Percentiles rank a stretch among this genome's conserved stretches.
Evolutionary conservation across 2,888 invertebrate species (phyloP).

Genomic region (Aplocera efformata): DNA sequence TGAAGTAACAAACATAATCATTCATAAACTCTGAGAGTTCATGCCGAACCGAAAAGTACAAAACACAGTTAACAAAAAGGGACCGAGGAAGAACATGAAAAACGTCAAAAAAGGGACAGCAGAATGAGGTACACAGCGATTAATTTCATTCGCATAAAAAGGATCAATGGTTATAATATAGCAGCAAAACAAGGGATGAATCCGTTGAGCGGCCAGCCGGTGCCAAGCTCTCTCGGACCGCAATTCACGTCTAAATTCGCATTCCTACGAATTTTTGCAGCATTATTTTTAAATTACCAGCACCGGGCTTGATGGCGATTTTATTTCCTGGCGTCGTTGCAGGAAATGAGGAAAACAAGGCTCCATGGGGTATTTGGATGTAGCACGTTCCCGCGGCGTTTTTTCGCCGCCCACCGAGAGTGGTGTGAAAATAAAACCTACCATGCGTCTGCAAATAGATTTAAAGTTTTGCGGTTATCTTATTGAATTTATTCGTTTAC

Average conservation of each 20-base stretch:
- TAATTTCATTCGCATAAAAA: constrained; percentile 20
- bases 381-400: constrained; percentile 28
- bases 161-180: constrained; percentile 28
- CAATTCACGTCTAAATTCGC: constrained; percentile 63
- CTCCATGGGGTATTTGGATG: constrained; percentile 57
- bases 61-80: background rate
- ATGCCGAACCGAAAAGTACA: background rate
- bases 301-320: constrained; percentile 68
- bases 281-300: constrained; percentile 75
- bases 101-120: background rate
- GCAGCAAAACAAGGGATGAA: constrained; percentile 21
- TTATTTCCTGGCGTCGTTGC: constrained; percentile 66
- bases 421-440: constrained; percentile 24
- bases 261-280: constrained; percentile 65
- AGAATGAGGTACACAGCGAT: constrained; percentile 10
- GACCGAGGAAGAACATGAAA: background rate
- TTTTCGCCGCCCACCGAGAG: constrained; percentile 28
- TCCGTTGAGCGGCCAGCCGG: constrained; percentile 32
- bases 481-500: too few relatives aligned
- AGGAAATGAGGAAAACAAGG: constrained; percentile 71
- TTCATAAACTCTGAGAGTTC: too few relatives aligned
- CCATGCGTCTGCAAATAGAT: constrained; percentile 22
- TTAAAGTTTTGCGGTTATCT: constrained; percentile 11
- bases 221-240: constrained; percentile 47
- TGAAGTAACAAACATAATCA: too few relatives aligned